Evolutionary conservation across 2,888 invertebrate species (phyloP), one percentile per base, ranked within the genome.

Genomic region (Laothoe populi): DNA sequence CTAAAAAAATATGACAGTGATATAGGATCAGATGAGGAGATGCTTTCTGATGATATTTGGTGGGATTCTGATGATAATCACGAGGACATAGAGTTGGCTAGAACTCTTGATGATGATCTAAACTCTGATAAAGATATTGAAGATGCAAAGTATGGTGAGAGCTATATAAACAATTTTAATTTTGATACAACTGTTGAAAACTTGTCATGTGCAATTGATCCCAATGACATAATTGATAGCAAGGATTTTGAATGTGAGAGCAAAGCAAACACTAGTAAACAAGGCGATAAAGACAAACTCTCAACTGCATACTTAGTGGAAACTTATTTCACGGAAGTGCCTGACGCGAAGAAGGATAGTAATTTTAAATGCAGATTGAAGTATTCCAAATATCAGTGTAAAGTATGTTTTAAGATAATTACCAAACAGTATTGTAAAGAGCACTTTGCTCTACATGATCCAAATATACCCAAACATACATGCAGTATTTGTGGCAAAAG

Each of bases 401-500:
- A 75, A 46, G 69, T 80, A 35, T 82, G 82, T 66, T 71, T 67
- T 24, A 86, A 86, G 74, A 69, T 83, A 11, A 73, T 86, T 7
- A 82, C 75, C 61, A 72, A 74, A 46, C 80, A 83, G 4, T 84
- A 84, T 65, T 81, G 78, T 42, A 86, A 83, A 65, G 81, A 84
- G 59, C 86, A 86, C 66, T 64, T 83, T 44, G 83, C 83, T 0
- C 78, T 83, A 77, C 85, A 85, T 67, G 84, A 86, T 61, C 83
- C 84, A 3, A 75, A 84, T 57, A 79, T 81, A 38, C 78, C 82
- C 44, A 83, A 82, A 46, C 84, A 82, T 75, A 74, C 86, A 1
- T 87, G 87, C 68, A 86, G 87, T 62, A 67, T 86, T 0, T 87
- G 87, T 65, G 87, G 87, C 0, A 86, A 86, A 62, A 80, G 82